Evolutionary conservation across 2,888 invertebrate genomes (phyloP).

Genomic region (Elgonia sp.): DNA sequence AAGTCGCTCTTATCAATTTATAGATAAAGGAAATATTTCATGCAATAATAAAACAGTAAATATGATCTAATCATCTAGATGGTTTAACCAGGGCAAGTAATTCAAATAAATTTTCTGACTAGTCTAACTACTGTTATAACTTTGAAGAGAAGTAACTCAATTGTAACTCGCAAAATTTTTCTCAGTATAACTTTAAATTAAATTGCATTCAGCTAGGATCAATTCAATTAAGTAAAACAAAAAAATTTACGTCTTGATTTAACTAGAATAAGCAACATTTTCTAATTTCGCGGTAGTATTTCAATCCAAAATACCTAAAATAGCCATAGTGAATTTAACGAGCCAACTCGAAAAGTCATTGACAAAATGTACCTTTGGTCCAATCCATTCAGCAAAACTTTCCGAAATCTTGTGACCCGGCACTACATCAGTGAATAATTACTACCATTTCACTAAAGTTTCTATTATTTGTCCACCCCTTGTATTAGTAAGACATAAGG

Average conservation of each 20-base stretch:
- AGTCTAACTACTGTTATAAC: conserved; percentile 39
- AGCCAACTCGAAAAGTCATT: conserved; percentile 62
- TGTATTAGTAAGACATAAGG: conserved; percentile 66
- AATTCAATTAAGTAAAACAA: conserved; percentile 43
- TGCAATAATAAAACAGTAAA: conserved; percentile 23
- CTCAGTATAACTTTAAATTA: conserved; percentile 42
- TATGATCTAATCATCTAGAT: conserved; percentile 27
- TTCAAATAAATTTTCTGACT: conserved; percentile 34
- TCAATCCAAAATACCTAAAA: conserved; percentile 34
- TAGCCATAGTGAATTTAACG: conserved; percentile 29
- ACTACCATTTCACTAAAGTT: conserved; percentile 61
- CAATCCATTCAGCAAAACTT: conserved; percentile 64
- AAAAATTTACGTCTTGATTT: conserved; percentile 29
- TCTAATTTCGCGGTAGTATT: neutral
- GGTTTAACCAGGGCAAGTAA: conserved; percentile 22
- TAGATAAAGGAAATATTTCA: neutral
- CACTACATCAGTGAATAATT: conserved; percentile 62
- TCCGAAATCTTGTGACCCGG: conserved; percentile 64
- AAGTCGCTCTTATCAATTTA: neutral
- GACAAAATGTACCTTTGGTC: conserved; percentile 64
- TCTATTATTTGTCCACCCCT: conserved; percentile 68
- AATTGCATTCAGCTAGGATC: conserved; percentile 15
- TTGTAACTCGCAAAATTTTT: conserved; percentile 45
- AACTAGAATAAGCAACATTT: conserved; percentile 16
- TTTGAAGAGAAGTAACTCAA: conserved; percentile 37